Evolutionary conservation across 64 coral and sea anemone species (phyloP).

Genomic region (Montipora capricornis): DNA sequence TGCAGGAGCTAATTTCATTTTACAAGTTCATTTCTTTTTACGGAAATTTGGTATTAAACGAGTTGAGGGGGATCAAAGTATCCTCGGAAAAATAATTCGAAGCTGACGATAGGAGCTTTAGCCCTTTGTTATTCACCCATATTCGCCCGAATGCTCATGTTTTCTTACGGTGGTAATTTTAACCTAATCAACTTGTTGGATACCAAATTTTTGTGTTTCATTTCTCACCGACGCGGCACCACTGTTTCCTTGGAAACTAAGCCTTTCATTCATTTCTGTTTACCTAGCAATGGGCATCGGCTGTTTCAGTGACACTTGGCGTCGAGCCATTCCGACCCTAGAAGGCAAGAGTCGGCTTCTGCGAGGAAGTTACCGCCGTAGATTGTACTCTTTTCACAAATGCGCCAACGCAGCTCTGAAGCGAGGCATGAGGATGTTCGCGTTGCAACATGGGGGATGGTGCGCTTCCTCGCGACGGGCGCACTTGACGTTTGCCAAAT

Average conservation of each 20-base stretch:
- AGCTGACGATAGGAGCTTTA: too few species aligned
- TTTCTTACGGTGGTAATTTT: too few species aligned
- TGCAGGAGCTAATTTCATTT: background rate
- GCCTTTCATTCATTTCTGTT: background rate
- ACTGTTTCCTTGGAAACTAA: background rate
- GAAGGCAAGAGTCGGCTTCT: constrained; percentile 35
- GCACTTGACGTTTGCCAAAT: constrained; percentile 27
- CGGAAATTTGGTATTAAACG: too few species aligned
- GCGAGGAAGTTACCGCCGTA: constrained; percentile 18
- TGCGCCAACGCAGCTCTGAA: constrained; percentile 11
- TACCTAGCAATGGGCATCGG: constrained; percentile 37
- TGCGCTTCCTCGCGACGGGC: constrained; percentile 28
- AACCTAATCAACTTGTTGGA: too few species aligned
- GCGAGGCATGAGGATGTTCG: constrained; percentile 31
- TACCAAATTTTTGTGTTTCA: too few species aligned
- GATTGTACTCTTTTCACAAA: constrained; percentile 30
- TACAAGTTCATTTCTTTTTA: background rate
- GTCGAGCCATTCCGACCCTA: constrained; percentile 21
- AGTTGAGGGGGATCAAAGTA: too few species aligned
- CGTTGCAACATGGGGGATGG: constrained; percentile 41
- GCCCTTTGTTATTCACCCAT: too few species aligned
- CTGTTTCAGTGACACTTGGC: constrained; percentile 23
- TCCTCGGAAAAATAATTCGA: too few species aligned
- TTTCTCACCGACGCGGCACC: background rate
- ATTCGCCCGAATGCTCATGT: too few species aligned